phyloP scores from a whole-genome alignment of 2,888 invertebrate species.

The Eupeodes latifasciatus region DNA sequence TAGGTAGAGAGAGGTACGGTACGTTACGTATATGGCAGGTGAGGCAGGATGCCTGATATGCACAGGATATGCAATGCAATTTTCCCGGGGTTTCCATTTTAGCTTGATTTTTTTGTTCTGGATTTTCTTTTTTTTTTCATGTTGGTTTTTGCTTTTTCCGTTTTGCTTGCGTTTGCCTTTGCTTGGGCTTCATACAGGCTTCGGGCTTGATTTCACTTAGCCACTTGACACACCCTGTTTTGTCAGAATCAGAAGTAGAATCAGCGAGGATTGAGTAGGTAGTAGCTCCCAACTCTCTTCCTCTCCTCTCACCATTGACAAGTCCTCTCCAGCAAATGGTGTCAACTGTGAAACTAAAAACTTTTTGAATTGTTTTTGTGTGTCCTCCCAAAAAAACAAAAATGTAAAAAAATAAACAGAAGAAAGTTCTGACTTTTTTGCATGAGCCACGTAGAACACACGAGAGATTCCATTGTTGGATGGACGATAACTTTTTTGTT shows the following conservation, averaged over 20 bases:
- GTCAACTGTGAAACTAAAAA: conserved; percentile 71
- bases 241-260: neutral
- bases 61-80: conserved; percentile 67
- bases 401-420: neutral
- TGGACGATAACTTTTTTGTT: conserved; percentile 26
- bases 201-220: conserved; percentile 73
- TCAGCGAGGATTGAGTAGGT: conserved; percentile 20
- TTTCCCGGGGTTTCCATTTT: conserved; percentile 48
- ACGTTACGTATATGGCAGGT: neutral
- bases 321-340: conserved; percentile 70
- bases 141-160: conserved; percentile 3
- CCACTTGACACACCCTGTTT: conserved; percentile 54
- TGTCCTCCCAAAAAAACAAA: conserved; percentile 46
- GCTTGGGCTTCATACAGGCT: neutral
- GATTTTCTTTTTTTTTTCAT: neutral
- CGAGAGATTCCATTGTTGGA: conserved; percentile 47
- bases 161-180: conserved; percentile 46
- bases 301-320: conserved; percentile 64
- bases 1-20: too few relatives aligned
- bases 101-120: neutral
- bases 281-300: conserved; percentile 45
- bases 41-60: conserved; percentile 50
- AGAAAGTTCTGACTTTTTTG: conserved; percentile 50
- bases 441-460: conserved; percentile 51
- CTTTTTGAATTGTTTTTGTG: conserved; percentile 69